Evolutionary conservation across 23 tunicate species (phyloP), one percentile per base, ranked within the genome.

Genomic region (Styela clava): DNA sequence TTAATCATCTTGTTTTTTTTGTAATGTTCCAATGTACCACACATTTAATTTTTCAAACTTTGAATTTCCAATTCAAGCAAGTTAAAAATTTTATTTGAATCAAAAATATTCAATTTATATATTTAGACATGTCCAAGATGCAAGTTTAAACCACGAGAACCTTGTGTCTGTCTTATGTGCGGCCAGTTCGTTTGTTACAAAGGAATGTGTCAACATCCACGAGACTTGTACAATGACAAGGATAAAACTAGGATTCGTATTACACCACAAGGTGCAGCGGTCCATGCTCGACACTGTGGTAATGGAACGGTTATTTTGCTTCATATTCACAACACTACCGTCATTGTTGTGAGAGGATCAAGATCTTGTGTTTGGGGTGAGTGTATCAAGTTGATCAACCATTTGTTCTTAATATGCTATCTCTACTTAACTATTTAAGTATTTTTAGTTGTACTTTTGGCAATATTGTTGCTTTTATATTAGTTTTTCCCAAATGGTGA

Each of bases 141-240:
- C 36, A 52, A 74, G 16, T 33, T 22, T 2, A 28, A 44, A 33
- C 89, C 90, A 7, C 72, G 85, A 24, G 86, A 92, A 30, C 84
- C 95, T 19, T 86, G 85, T 63, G 7, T 94, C 37, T 94, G 98
- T 63, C 88, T 94, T 19, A 73, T 94, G 63, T 94, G 98, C 69
- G 98, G 98, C 0, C 83, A 77, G 32, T 78, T 74, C 51, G 69
- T 94, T 24, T 94, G 98, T 52, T 94, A 88, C 79, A 86, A 83
- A 23, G 79, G 74, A 25, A 69, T 25, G 69, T 91, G 97, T 82
- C 31, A 68, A 44, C 34, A 68, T 23, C 65, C 74, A 23, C 31
- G 63, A 0, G 87, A 69, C 0, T 34, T 24, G 72, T 35, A 71
- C 21, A 61, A 44, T 32, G 64, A 73, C 35, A 29, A 52, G 16